Percentiles rank a stretch among this genome's conserved stretches.
Evolutionary conservation across 2,113 vertebrate genomes (phyloP).

Genomic region (Enhydra lutris): DNA sequence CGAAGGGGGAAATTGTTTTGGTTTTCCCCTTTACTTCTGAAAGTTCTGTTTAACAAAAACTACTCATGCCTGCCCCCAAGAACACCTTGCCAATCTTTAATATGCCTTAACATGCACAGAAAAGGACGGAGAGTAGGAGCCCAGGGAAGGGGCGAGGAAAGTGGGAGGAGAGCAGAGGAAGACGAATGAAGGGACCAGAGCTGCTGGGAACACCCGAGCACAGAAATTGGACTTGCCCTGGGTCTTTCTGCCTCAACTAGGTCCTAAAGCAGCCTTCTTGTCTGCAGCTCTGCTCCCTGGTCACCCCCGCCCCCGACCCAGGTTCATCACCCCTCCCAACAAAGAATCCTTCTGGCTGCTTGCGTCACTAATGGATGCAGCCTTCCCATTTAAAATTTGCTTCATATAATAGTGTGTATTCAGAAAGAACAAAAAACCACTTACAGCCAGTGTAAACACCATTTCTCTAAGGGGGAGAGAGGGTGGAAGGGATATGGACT

Average conservation of each 20-base stretch:
- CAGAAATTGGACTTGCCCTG: background rate
- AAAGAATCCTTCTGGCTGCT: background rate
- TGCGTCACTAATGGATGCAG: background rate
- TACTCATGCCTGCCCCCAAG: background rate
- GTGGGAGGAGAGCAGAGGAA: background rate
- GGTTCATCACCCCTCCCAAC: background rate
- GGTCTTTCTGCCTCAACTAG: background rate
- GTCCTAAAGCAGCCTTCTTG: background rate
- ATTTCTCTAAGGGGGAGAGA: background rate
- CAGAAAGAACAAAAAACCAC: background rate
- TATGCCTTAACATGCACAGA: background rate
- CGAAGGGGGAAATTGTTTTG: constrained; percentile 43
- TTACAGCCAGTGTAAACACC: background rate
- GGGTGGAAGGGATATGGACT: background rate
- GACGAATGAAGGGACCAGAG: background rate
- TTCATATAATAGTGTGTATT: background rate
- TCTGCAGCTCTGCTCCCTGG: background rate
- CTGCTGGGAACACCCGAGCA: background rate
- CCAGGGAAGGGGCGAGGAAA: background rate
- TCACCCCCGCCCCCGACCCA: background rate
- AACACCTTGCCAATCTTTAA: constrained; percentile 3
- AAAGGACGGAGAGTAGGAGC: background rate
- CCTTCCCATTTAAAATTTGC: background rate
- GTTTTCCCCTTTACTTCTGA: constrained; percentile 62
- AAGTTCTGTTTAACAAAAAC: constrained; percentile 34